Conservation (phyloP, 2,888 invertebrate species). For the Erebia aethiops region DNA sequence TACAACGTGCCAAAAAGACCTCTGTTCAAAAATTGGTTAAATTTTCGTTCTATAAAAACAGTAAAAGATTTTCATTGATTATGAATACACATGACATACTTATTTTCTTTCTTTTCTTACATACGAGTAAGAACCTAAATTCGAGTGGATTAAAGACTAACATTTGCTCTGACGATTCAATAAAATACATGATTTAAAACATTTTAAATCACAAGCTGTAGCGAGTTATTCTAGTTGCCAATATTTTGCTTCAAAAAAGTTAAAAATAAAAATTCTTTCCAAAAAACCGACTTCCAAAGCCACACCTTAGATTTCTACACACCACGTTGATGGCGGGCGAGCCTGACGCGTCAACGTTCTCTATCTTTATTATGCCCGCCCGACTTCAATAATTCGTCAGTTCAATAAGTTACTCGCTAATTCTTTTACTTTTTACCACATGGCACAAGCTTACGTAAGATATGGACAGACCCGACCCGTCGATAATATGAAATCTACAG, state of each 20-base stretch:
- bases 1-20: too few species aligned
- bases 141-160: slow-evolving; percentile 1
- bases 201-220: background rate
- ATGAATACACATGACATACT: background rate
- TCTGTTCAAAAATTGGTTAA: too few species aligned
- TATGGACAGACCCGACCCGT: background rate
- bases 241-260: too few species aligned
- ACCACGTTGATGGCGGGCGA: too few species aligned
- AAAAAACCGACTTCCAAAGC: too few species aligned
- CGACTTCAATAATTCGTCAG: background rate
- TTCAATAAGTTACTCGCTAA: background rate
- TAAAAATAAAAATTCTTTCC: too few species aligned
- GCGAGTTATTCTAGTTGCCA: background rate
- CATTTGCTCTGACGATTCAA: background rate
- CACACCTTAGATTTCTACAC: background rate
- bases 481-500: background rate
- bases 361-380: too few species aligned
- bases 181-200: background rate
- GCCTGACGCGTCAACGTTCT: too few species aligned
- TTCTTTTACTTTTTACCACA: background rate
- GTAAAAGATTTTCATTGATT: background rate
- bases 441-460: background rate
- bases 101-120: background rate
- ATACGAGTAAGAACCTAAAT: background rate
- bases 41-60: background rate